A percentile compares a stretch with the other conserved stretches of the same genome.
Evolutionary conservation across 2,797 vertebrate genomes (phyloP).

Genomic region (Sebastes steindachneri): DNA sequence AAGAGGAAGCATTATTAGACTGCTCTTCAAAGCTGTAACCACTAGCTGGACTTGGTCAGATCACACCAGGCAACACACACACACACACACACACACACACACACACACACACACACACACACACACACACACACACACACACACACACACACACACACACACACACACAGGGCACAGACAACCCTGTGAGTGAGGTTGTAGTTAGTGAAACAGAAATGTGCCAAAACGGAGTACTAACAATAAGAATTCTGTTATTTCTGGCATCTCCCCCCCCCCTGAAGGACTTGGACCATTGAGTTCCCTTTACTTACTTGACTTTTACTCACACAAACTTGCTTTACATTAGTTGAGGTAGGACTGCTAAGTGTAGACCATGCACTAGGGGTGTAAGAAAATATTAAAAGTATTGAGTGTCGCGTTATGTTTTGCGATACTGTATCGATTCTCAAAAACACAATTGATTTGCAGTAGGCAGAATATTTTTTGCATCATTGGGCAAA

Average conservation of each 20-base stretch:
- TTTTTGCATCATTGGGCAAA: too few relatives aligned
- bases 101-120: background rate
- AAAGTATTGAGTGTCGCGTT: too few relatives aligned
- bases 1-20: conserved; percentile 57
- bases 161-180: background rate
- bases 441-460: too few relatives aligned
- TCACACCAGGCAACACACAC: conserved; percentile 18
- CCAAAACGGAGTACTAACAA: background rate
- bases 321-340: background rate
- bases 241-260: background rate
- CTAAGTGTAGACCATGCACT: background rate
- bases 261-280: background rate
- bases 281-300: background rate
- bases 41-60: conserved; percentile 35
- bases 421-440: too few relatives aligned
- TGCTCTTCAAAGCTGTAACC: conserved; percentile 57
- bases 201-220: background rate
- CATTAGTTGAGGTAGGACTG: background rate
- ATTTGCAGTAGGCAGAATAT: too few relatives aligned
- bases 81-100: background rate
- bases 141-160: background rate
- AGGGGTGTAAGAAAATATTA: too few relatives aligned
- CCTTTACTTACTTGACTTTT: background rate
- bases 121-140: background rate
- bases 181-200: conserved; percentile 7